These are phyloP conservation scores for Tenrec ecaudatus DNA, from an alignment of 2,113 vertebrate species.

Conservation along the genomic window DNA sequence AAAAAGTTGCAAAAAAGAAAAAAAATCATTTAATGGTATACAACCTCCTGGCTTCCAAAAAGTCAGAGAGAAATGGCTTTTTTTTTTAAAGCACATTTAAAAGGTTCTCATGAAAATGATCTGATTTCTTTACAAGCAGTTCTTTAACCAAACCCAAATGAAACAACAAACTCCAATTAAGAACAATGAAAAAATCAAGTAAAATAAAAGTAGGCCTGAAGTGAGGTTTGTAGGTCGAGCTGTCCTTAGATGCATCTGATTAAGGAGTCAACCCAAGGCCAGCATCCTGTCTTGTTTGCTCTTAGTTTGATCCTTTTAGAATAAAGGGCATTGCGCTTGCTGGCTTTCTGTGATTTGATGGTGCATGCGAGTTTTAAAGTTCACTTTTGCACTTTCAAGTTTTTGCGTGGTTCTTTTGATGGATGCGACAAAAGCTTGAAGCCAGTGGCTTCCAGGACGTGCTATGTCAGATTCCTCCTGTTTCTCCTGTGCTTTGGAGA, in stretches of 20 bases:
- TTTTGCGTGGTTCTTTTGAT: neutral
- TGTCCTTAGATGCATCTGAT: slow-evolving; percentile 50
- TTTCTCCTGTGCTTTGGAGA: neutral
- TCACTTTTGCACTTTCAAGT: neutral
- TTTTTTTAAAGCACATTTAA: slow-evolving; percentile 23
- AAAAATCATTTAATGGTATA: neutral
- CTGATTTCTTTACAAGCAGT: slow-evolving; percentile 9
- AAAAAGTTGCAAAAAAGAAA: neutral
- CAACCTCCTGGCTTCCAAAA: neutral
- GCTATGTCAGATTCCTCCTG: no score
- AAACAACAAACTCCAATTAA: slow-evolving; percentile 46
- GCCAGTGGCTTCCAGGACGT: neutral
- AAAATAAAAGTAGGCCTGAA: slow-evolving; percentile 56
- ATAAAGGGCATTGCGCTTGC: neutral
- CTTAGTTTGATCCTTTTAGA: slow-evolving; percentile 50
- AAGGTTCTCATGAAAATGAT: slow-evolving; percentile 45
- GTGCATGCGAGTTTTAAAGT: neutral
- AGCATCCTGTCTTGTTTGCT: neutral
- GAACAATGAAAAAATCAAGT: slow-evolving; percentile 1
- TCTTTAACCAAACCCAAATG: slow-evolving; percentile 50
- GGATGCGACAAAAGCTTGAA: neutral
- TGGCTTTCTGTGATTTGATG: neutral
- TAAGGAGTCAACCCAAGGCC: slow-evolving; percentile 44
- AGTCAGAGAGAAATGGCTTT: neutral
- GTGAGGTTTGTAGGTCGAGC: slow-evolving; percentile 64